Evolutionary conservation across 2,113 vertebrate species (phyloP).

Genomic region (Catharus fuscescens): DNA sequence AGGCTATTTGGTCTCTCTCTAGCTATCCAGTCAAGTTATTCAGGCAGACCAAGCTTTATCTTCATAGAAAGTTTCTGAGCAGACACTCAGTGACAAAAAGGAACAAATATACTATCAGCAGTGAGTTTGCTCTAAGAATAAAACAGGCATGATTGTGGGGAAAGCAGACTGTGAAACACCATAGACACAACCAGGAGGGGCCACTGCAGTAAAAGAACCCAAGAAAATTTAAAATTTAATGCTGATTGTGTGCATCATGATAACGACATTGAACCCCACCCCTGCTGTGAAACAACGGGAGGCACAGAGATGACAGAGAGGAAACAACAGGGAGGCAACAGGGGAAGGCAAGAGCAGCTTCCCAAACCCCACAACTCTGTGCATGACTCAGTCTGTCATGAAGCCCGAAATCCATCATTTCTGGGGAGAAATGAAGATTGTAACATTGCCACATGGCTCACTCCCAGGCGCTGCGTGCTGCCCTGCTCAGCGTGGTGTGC

Average conservation of each 20-base stretch:
- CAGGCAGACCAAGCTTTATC: neutral
- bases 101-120: neutral
- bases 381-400: neutral
- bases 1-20: neutral
- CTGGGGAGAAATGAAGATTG: neutral
- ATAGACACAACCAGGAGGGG: neutral
- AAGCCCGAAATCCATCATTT: neutral
- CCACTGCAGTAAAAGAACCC: neutral
- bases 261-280: neutral
- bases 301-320: neutral
- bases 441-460: rapidly evolving
- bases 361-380: neutral
- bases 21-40: neutral
- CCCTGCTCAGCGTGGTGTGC: rapidly evolving
- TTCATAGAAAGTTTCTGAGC: neutral
- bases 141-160: neutral
- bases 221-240: neutral
- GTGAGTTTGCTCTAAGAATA: neutral
- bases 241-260: neutral
- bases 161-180: neutral
- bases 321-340: neutral
- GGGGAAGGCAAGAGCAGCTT: neutral
- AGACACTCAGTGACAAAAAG: neutral
- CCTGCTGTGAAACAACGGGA: rapidly evolving
- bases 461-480: neutral